phyloP scores from a whole-genome alignment of 2,888 invertebrate species.

The Cephus pulcher region DNA sequence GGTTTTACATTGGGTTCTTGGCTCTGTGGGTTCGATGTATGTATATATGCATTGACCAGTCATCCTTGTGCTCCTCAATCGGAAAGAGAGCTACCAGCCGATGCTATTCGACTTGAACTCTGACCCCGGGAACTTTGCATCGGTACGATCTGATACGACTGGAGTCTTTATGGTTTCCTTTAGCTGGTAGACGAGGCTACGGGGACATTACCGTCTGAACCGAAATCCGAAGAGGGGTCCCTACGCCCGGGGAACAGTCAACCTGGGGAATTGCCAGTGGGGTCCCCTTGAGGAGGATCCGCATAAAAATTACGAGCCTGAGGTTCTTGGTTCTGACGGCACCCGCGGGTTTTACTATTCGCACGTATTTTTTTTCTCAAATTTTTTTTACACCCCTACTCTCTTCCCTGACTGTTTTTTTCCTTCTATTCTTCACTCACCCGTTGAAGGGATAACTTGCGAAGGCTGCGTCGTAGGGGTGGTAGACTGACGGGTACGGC shows the following conservation, averaged over 20 bases:
- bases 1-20: no score
- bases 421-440: constrained; percentile 73
- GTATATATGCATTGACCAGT: no score
- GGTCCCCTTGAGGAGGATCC: neutral
- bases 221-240: constrained; percentile 19
- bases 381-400: neutral
- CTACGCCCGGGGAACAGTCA: neutral
- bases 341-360: neutral
- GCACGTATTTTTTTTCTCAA: neutral
- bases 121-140: constrained; percentile 15
- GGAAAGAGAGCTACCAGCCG: neutral
- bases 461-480: constrained; percentile 93
- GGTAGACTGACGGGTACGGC: constrained; percentile 93
- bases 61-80: neutral
- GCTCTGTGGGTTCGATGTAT: no score
- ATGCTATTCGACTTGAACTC: neutral
- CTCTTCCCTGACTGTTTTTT: neutral
- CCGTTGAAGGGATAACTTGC: constrained; percentile 95
- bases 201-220: constrained; percentile 21
- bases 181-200: neutral
- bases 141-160: constrained; percentile 19
- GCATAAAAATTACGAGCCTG: neutral
- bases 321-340: neutral
- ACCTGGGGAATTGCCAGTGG: neutral
- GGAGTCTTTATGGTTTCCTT: constrained; percentile 25